These are phyloP conservation scores for Anarrhichthys ocellatus DNA, from an alignment of 2,113 vertebrate genomes.

Conservation along the genomic window DNA sequence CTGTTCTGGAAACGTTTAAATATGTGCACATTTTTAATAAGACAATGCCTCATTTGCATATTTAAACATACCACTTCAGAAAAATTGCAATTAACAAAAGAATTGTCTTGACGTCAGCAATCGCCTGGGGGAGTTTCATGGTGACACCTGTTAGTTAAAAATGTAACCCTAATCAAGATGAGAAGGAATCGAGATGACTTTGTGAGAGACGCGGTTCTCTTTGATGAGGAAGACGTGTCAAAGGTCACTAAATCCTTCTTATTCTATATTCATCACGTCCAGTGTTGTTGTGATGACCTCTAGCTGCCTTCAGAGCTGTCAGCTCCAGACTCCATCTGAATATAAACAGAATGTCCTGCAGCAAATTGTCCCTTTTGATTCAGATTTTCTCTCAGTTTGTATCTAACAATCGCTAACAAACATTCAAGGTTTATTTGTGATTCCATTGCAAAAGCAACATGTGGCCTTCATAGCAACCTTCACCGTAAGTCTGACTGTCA, in stretches of 20 bases:
- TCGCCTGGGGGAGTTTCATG: neutral
- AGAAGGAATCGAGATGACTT: neutral
- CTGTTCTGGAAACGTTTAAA: neutral
- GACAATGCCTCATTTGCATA: neutral
- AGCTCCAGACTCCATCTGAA: neutral
- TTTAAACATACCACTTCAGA: neutral
- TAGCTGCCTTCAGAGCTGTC: neutral
- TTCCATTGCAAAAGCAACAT: neutral
- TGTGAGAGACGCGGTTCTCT: neutral
- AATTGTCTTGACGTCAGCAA: neutral
- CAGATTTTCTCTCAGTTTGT: neutral
- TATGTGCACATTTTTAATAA: neutral
- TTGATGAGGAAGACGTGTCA: neutral
- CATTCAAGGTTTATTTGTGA: neutral
- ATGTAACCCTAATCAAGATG: neutral
- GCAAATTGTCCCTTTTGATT: neutral
- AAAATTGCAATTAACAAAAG: neutral
- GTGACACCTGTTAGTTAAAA: neutral
- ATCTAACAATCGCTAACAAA: neutral
- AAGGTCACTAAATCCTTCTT: neutral
- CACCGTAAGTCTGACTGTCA: neutral
- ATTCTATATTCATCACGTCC: neutral
- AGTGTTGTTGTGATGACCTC: neutral
- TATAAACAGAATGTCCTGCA: neutral
- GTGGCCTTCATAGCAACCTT: neutral